These are phyloP conservation scores for Lophura swinhoii DNA, from an alignment of 2,797 vertebrate species.

Conservation along the genomic window DNA sequence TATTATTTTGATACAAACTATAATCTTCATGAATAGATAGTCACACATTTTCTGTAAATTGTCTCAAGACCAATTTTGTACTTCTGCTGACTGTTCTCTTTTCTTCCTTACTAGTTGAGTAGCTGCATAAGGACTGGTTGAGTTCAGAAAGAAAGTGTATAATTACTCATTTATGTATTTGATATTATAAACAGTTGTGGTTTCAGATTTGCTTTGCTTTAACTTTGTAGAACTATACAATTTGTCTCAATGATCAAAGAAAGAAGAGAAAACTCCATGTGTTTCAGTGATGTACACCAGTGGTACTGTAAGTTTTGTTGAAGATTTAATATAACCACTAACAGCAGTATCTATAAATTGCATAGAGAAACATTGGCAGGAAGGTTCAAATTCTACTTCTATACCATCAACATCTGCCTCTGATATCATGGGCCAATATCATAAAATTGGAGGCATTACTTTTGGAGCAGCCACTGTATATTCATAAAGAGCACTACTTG, in stretches of 20 bases:
- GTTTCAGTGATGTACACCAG: background rate
- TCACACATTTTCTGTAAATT: conserved; percentile 11
- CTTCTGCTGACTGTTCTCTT: conserved; percentile 11
- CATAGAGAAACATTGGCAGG: background rate
- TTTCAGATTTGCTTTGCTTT: background rate
- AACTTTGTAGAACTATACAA: background rate
- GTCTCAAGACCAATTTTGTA: background rate
- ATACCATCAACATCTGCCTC: too few species aligned
- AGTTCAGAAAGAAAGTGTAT: background rate
- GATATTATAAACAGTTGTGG: background rate
- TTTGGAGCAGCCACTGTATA: too few species aligned
- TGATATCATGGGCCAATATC: too few species aligned
- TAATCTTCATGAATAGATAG: background rate
- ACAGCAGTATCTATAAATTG: background rate
- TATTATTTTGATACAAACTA: background rate
- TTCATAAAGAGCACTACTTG: background rate
- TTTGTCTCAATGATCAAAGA: background rate
- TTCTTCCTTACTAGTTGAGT: background rate
- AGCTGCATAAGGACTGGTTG: background rate
- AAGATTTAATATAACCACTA: background rate
- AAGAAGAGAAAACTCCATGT: background rate
- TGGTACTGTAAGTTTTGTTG: background rate
- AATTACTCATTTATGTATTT: background rate
- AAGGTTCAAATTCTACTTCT: too few species aligned
- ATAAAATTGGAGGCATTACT: too few species aligned